phyloP scores from a whole-genome alignment of 2,888 invertebrate species.

The Cheilosia grossa region DNA sequence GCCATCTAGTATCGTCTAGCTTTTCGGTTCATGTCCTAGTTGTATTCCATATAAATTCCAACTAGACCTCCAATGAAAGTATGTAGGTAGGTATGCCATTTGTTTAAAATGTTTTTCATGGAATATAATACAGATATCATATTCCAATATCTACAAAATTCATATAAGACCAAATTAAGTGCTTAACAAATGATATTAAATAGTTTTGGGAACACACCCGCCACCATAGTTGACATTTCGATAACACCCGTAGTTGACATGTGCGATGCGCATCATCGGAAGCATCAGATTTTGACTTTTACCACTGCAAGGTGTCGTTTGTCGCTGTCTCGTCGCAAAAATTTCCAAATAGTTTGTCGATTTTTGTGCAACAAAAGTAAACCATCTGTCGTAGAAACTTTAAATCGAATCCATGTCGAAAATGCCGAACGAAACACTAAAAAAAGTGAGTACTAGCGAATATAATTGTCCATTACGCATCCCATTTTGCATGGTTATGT shows the following conservation, averaged over 20 bases:
- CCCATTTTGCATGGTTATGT: conserved; percentile 71
- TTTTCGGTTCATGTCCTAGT: too few species aligned
- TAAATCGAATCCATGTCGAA: conserved; percentile 46
- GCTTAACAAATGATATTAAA: neutral
- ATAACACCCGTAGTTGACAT: conserved; percentile 61
- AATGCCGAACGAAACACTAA: conserved; percentile 81
- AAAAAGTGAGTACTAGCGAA: conserved; percentile 77
- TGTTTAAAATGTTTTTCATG: too few species aligned
- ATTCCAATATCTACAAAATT: neutral
- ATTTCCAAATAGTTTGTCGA: conserved; percentile 32
- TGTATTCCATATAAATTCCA: too few species aligned
- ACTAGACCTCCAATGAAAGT: too few species aligned
- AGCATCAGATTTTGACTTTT: conserved; percentile 65
- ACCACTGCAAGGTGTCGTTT: conserved; percentile 69
- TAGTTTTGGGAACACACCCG: conserved; percentile 4
- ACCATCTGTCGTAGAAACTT: conserved; percentile 34
- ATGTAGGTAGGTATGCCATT: too few species aligned
- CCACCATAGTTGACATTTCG: conserved; percentile 34
- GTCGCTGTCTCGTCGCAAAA: conserved; percentile 66
- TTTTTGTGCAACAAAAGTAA: conserved; percentile 18
- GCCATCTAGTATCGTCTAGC: too few species aligned
- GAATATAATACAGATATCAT: neutral
- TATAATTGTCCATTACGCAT: conserved; percentile 13
- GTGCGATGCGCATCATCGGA: conserved; percentile 65
- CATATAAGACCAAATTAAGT: neutral